Conservation (phyloP, 1,140 invertebrate species). For the Drosophila athabasca region DNA sequence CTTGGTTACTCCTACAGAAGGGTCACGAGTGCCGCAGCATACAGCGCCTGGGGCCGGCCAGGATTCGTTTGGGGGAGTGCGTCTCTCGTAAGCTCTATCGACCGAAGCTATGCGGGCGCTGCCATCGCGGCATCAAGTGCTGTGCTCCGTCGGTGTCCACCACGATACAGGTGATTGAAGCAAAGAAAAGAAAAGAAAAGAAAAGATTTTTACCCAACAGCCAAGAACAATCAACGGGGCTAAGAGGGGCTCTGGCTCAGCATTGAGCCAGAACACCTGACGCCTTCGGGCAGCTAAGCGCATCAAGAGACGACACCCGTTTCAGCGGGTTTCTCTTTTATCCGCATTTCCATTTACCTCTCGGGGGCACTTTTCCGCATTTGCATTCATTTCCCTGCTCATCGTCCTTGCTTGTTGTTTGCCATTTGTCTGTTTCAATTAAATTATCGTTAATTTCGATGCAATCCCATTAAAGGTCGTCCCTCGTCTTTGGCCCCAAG, state of each 20-base stretch:
- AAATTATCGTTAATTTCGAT: conserved; percentile 58
- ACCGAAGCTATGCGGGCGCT: conserved; percentile 87
- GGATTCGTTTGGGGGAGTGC: conserved; percentile 87
- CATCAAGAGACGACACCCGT: neutral
- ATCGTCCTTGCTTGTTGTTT: conserved; percentile 25
- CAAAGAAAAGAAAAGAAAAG: conserved; percentile 33
- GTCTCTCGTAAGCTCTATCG: conserved; percentile 86
- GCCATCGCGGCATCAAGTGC: conserved; percentile 84
- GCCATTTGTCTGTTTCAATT: conserved; percentile 56
- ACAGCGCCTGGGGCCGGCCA: conserved; percentile 85
- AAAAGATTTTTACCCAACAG: neutral
- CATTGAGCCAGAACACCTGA: conserved; percentile 17
- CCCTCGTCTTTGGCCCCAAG: neutral
- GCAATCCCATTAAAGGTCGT: conserved; percentile 34
- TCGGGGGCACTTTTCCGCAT: conserved; percentile 12
- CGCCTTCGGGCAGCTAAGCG: neutral
- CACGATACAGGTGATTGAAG: conserved; percentile 84
- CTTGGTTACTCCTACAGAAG: conserved; percentile 83
- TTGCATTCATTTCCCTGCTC: neutral
- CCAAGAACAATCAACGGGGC: conserved; percentile 14
- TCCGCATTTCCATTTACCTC: conserved; percentile 1
- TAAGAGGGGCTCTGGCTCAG: conserved; percentile 32
- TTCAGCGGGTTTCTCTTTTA: conserved; percentile 6
- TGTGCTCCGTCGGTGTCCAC: conserved; percentile 86
- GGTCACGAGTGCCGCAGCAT: conserved; percentile 88